phyloP scores from a whole-genome alignment of 92 coral and sea anemone genomes.

The Porites lobata region DNA sequence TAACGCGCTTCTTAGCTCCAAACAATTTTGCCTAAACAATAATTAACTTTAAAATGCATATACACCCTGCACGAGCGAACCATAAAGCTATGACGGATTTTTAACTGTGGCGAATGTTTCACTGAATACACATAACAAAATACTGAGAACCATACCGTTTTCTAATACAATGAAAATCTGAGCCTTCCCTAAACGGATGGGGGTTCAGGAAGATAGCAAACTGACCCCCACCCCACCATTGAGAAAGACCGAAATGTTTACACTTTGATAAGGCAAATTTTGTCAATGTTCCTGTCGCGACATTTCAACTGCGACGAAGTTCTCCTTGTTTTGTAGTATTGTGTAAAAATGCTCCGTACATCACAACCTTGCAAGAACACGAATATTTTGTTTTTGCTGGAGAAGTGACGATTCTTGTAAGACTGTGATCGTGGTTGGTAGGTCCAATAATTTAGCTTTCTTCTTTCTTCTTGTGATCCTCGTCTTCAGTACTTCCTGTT shows the following conservation, averaged over 20 bases:
- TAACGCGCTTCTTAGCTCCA: not conserved
- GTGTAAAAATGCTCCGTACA: not conserved
- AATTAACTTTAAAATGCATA: not conserved
- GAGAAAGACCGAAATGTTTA: too few species aligned
- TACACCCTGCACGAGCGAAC: too few species aligned
- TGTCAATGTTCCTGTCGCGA: not conserved
- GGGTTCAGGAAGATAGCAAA: not conserved
- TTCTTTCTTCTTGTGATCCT: slow-evolving; percentile 54
- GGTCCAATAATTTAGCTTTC: slow-evolving; percentile 50
- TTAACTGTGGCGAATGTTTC: not conserved
- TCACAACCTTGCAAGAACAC: slow-evolving; percentile 24
- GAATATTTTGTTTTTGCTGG: too few species aligned
- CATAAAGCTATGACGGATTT: not conserved
- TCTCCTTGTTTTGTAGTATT: not conserved
- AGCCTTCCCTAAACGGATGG: not conserved
- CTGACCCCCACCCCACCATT: not conserved
- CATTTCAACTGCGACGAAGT: slow-evolving; percentile 1
- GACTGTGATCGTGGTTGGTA: slow-evolving; percentile 23
- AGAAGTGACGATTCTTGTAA: slow-evolving; percentile 3
- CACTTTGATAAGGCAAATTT: not conserved
- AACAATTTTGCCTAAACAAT: not conserved
- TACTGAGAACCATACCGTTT: not conserved
- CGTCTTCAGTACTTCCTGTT: slow-evolving; percentile 55
- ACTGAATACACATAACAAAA: not conserved
- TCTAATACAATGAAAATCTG: not conserved